Conservation (phyloP, 2,797 vertebrate species). For the Xiphorhynchus erythropygius region DNA sequence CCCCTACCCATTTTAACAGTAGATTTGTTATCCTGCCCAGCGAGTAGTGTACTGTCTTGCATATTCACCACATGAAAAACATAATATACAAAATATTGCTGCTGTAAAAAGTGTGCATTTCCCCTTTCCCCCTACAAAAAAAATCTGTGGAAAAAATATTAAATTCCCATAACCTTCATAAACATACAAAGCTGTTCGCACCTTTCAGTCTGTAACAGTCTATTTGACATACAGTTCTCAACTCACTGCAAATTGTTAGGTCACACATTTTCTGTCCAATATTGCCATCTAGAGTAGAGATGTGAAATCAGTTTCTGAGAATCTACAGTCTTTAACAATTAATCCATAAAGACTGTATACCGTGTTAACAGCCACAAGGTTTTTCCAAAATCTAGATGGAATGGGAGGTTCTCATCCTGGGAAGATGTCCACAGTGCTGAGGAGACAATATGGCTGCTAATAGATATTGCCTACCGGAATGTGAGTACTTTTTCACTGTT, state of each 20-base stretch:
- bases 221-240: conserved; percentile 70
- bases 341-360: conserved; percentile 71
- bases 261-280: conserved; percentile 81
- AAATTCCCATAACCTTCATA: conserved; percentile 80
- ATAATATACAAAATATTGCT: conserved; percentile 84
- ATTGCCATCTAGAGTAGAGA: conserved; percentile 85
- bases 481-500: conserved; percentile 89
- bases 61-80: conserved; percentile 78
- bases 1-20: conserved; percentile 50
- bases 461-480: conserved; percentile 73
- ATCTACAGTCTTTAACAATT: conserved; percentile 73
- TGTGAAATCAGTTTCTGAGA: conserved; percentile 72
- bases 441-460: conserved; percentile 76
- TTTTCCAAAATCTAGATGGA: conserved; percentile 78
- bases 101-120: conserved; percentile 81
- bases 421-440: conserved; percentile 78
- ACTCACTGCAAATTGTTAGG: conserved; percentile 68
- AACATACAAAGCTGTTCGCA: conserved; percentile 77
- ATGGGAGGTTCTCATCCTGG: conserved; percentile 75
- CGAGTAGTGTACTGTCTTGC: conserved; percentile 76
- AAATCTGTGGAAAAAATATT: conserved; percentile 81
- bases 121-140: conserved; percentile 78
- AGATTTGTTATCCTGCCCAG: conserved; percentile 62
- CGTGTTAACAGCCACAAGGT: conserved; percentile 76
- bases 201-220: conserved; percentile 78